Evolutionary conservation across 2,113 vertebrate species (phyloP), one percentile per base, ranked within the genome.

Genomic region (Pseudorectes ferrugineus): DNA sequence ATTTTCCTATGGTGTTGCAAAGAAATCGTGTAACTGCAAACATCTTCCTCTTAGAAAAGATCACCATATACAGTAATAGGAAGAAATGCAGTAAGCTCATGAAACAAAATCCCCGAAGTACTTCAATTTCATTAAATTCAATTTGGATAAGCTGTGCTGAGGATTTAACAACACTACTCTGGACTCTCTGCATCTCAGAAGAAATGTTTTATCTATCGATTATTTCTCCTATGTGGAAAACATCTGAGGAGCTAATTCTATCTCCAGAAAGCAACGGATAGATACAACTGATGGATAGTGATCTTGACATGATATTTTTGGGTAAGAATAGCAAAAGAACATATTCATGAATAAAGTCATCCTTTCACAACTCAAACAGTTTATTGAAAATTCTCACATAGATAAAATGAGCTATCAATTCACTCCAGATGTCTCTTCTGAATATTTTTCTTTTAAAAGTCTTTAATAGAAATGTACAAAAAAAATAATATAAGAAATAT

Each of bases 361-460:
- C 12, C 7, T 67, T 88, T 59, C 21, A 42, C 3, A 6, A 75
- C 21, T 75, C 49, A 48, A 73, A 76, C 9, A 7, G 5, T 43
- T 57, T 45, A 52, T 29, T 18, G 19, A 75, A 74, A 25, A 76
- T 57, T 71, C 18, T 70, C n/a, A 81, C 46, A 35, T 13, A 46
- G 22, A 42, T 12, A 52, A 59, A 82, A 77, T 0, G 1, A 82
- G 10, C 12, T 80, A 35, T 5, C 0, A 0, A 65, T 65, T 73
- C 20, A 46, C 6, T 72, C 22, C 26, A 31, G 49, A 54, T 51
- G 14, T 68, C 45, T 46, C 7, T 33, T 76, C n/a, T 21, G 33
- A n/a, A 51, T 22, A 57, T 67, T 85, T 77, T 93, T 79, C 16
- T 40, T 80, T 68, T 48, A 20, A 29, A 83, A 63, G 18, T 24